phyloP scores from a whole-genome alignment of 2,888 invertebrate genomes.

The Poecilobothrus nobilitatus region DNA sequence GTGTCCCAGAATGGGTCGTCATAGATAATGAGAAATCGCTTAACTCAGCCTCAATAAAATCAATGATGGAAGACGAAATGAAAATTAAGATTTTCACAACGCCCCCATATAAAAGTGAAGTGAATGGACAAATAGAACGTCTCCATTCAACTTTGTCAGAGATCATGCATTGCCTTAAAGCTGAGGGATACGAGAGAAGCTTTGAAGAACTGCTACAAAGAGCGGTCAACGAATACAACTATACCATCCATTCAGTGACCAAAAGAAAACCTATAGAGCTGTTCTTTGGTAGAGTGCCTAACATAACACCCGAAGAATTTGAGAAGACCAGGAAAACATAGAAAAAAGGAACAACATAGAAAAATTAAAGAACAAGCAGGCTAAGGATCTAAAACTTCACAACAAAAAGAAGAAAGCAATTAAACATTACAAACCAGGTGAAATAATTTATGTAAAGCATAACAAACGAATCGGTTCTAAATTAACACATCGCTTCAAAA shows the following conservation, averaged over 20 bases:
- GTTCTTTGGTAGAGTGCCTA: slow-evolving; percentile 12
- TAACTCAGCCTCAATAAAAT: slow-evolving; percentile 10
- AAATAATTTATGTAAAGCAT: slow-evolving; percentile 12
- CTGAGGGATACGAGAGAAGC: not conserved
- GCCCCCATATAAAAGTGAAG: slow-evolving; percentile 14
- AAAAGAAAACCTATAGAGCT: slow-evolving; percentile 12
- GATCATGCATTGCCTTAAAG: slow-evolving; percentile 14
- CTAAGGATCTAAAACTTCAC: not conserved
- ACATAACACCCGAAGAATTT: not conserved
- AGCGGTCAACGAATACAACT: slow-evolving; percentile 12
- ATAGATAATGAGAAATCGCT: slow-evolving; percentile 15
- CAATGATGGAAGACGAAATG: slow-evolving; percentile 12
- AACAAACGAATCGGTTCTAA: slow-evolving; percentile 12
- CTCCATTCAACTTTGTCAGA: slow-evolving; percentile 16
- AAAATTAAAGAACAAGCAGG: slow-evolving; percentile 9
- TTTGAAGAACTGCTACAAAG: slow-evolving; percentile 12
- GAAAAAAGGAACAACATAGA: slow-evolving; percentile 5
- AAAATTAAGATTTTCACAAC: slow-evolving; percentile 12
- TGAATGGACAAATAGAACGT: slow-evolving; percentile 15
- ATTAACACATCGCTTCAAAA: slow-evolving; percentile 2
- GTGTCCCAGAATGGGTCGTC: slow-evolving; percentile 10
- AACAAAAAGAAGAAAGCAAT: not conserved
- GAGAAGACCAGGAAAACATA: no score
- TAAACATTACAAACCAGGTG: slow-evolving; percentile 11
- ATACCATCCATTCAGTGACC: slow-evolving; percentile 10